Percentiles rank a stretch among this genome's conserved stretches.
Conservation (phyloP, 2,888 invertebrate genomes). For the Aphidius colemani region DNA sequence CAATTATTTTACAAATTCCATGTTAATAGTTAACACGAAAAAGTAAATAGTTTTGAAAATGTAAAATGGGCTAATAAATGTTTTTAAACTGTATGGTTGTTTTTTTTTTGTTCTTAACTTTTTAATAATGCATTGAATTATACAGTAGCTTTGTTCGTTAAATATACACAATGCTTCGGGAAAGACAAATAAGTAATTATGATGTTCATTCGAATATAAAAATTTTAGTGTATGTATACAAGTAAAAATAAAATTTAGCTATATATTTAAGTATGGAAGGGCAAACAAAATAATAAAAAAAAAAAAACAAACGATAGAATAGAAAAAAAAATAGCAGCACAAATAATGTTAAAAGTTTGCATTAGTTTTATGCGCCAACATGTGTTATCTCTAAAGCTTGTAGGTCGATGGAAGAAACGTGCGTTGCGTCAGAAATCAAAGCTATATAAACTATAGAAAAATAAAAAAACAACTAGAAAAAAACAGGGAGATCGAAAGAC, state of each 20-base stretch:
- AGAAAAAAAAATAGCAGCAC: neutral
- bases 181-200: too few species aligned
- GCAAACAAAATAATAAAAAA: too few species aligned
- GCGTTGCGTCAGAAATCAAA: conserved; percentile 30
- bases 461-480: neutral
- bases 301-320: too few species aligned
- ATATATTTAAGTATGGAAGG: neutral
- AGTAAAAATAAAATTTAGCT: conserved; percentile 1
- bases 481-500: conserved; percentile 19
- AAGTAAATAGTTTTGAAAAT: too few species aligned
- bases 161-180: too few species aligned
- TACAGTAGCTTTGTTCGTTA: too few species aligned
- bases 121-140: too few species aligned
- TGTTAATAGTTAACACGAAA: too few species aligned
- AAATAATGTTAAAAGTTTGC: conserved; percentile 4
- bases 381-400: conserved; percentile 31
- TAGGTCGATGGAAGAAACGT: conserved; percentile 34
- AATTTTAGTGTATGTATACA: neutral
- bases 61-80: too few species aligned
- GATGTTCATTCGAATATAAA: neutral
- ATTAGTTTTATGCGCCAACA: conserved; percentile 12
- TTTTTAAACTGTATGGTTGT: too few species aligned
- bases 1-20: too few species aligned
- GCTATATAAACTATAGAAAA: conserved; percentile 24
- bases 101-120: too few species aligned